Base-by-base conservation (phyloP, 2,797 vertebrate species). In the Leptoclinus maculatus region DNA sequence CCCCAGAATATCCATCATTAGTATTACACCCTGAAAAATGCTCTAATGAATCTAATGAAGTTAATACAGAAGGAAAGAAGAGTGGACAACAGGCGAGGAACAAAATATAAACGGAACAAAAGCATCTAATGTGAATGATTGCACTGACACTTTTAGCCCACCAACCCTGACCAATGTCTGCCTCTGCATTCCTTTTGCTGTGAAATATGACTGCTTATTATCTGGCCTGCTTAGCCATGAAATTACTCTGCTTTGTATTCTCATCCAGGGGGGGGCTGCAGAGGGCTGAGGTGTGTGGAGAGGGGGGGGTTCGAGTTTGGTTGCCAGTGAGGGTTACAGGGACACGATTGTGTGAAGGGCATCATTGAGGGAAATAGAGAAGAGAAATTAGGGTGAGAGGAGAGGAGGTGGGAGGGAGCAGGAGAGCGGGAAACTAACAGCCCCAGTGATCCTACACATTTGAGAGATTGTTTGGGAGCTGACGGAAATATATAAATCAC, bases 131-230 rank as follows among this genome's bases (percentile, higher is more conserved):
- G 84, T 83, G 72, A 90, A 84, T 81, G 86, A 89, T 78, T 84
- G 75, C 64, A 49, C 39, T 68, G 86, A 89, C 79, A 88, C 80
- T 81, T 74, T 76, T 49, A 86, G 85, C 66, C 69, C 82, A 78
- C 74, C 66, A 74, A 81, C 74, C 81, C 79, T 79, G 78, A 90
- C 78, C 87, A 67, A 49, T 56, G 82, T 82, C 87, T 83, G 77
- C 49, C 65, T 83, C 85, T 85, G 82, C 71, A 74, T 88, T 87
- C 73, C 58, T 80, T 79, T 84, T 75, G 69, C 80, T 83, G 82
- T 88, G 88, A 88, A 93, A 87, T 91, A 93, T 88, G 83, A 82
- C 81, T 86, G 71, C 87, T 92, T 89, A 93, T 94, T 91, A 94
- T 92, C 86, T 87, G 82, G 75, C 83, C 84, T 91, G 87, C 86